Conservation (phyloP, 37 sponge, comb jelly and placozoan genomes). For the Cliona cf. orientalis region DNA sequence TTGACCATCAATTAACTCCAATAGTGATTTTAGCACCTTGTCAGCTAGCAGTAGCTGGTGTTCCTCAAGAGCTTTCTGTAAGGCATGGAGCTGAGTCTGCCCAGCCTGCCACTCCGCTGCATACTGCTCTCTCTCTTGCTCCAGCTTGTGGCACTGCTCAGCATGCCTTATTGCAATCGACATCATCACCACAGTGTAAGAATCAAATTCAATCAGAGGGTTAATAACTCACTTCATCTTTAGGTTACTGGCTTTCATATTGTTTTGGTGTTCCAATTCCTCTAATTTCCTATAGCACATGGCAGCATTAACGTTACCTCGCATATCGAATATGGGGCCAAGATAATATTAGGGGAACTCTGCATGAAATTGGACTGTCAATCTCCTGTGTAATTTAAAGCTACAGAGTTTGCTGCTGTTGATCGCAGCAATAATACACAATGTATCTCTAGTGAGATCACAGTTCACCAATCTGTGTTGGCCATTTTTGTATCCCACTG, state of each 20-base stretch:
- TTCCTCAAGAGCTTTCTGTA: neutral
- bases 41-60: slow-evolving; percentile 34
- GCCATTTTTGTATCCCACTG: too few species aligned
- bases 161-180: neutral
- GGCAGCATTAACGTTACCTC: neutral
- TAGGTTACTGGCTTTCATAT: slow-evolving; percentile 18
- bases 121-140: slow-evolving; percentile 16
- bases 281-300: slow-evolving; percentile 16
- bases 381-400: too few species aligned
- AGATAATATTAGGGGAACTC: too few species aligned
- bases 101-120: slow-evolving; percentile 7
- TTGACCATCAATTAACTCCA: neutral
- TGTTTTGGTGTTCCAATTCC: slow-evolving; percentile 32
- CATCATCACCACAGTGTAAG: neutral
- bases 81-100: slow-evolving; percentile 18
- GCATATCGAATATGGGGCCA: neutral
- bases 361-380: too few species aligned
- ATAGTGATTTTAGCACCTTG: slow-evolving; percentile 18
- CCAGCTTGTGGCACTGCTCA: slow-evolving; percentile 14
- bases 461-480: too few species aligned
- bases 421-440: too few species aligned
- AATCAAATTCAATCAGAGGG: neutral
- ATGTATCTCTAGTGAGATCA: too few species aligned
- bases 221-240: slow-evolving; percentile 36
- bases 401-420: too few species aligned